These are phyloP conservation scores for Cladopsammia gracilis DNA, from an alignment of 64 coral and sea anemone genomes.

Conservation along the genomic window DNA sequence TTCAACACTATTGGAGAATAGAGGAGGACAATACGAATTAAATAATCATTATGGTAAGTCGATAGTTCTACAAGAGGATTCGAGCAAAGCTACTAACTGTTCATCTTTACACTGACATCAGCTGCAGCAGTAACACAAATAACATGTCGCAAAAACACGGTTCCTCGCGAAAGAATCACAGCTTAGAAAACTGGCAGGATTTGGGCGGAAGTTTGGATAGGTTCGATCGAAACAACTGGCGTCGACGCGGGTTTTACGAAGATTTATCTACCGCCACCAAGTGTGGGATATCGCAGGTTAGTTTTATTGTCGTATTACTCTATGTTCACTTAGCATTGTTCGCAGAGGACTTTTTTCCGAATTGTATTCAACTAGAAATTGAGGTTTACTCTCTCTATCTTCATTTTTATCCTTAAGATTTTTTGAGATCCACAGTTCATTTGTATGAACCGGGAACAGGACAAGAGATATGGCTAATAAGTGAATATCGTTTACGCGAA, in stretches of 20 bases:
- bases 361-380: too few relatives aligned
- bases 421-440: too few relatives aligned
- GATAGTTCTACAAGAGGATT: not conserved
- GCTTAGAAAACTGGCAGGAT: constrained; percentile 12
- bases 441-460: too few relatives aligned
- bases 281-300: constrained; percentile 37
- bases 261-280: constrained; percentile 34
- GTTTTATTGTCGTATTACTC: not conserved
- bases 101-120: not conserved
- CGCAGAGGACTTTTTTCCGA: not conserved
- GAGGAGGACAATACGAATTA: not conserved
- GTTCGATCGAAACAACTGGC: constrained; percentile 31
- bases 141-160: not conserved
- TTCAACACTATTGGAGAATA: not conserved
- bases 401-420: too few relatives aligned
- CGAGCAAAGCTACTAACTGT: not conserved
- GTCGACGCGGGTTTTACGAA: constrained; percentile 23
- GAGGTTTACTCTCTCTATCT: too few relatives aligned
- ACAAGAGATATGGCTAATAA: not conserved
- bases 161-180: not conserved
- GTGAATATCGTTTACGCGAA: not conserved
- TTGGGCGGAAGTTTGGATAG: constrained; percentile 12
- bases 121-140: too few relatives aligned
- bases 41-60: not conserved
- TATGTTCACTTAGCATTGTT: not conserved